Base-by-base conservation (phyloP, 1,140 invertebrate species). In the Drosophila mojavensis region DNA sequence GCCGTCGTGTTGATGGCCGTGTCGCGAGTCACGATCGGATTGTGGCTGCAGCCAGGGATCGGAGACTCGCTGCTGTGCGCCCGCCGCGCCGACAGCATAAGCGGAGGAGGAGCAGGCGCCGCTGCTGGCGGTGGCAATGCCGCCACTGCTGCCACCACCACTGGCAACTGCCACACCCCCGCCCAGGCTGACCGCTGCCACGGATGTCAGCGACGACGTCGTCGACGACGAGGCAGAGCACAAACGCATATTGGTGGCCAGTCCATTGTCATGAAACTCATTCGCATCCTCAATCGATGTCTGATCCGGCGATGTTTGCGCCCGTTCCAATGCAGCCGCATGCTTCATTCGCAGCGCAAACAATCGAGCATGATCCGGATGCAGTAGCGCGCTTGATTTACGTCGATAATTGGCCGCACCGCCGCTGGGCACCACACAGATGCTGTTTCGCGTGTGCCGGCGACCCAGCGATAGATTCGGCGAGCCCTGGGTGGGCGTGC, bases 331-430 rank as follows among this genome's bases (percentile, higher is more conserved):
- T 75, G 94, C 93, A 54, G 93, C 91, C 41, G 94, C 93, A 76
- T 94, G 93, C 11, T 94, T 91, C 68, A 93, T 93, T 3, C 91
- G 65, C 61, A 92, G 30, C 5, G 91, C 91, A 51, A 94, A 92
- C 4, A 95, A 91, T 2, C 95, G 92, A 17, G 95, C 95, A 90
- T 95, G 95, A 74, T 96, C 95, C 7, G 95, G 95, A 93, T 96
- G 95, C 17, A 96, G 92, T 0, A 96, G 85, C 3, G 93, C 91
- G 65, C 92, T 93, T 69, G 94, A 95, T 43, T 94, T 94, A 39
- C 95, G 92, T 20, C 94, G 92, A 5, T 92, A 93, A 20, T 86
- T 85, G 15, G 65, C 70, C 2, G 64, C 71, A 0, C 59, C 63
- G 7, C 62, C 75, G 43, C 65, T 78, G 45, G 79, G 65, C 78